These are phyloP conservation scores for Holotrichia oblita DNA, from an alignment of 1,140 invertebrate species.

Conservation along the genomic window DNA sequence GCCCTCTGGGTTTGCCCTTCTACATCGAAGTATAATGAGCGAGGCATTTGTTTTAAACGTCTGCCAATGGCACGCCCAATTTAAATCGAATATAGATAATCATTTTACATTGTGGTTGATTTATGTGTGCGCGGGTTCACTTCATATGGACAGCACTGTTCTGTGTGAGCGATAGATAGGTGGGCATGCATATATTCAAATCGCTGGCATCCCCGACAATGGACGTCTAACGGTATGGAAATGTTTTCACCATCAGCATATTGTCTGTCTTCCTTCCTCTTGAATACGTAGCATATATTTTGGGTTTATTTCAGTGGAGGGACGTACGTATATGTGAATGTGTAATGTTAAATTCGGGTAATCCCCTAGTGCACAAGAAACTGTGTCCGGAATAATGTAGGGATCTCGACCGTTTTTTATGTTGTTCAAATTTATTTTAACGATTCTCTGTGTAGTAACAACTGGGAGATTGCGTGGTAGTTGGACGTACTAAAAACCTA, in stretches of 20 bases:
- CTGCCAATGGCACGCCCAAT: slow-evolving; percentile 26
- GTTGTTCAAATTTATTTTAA: too few species aligned
- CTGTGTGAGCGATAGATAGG: not conserved
- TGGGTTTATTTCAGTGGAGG: too few species aligned
- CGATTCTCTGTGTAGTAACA: too few species aligned
- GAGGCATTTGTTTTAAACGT: slow-evolving; percentile 27
- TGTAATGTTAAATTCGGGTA: too few species aligned
- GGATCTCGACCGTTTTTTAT: too few species aligned
- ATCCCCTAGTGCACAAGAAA: too few species aligned
- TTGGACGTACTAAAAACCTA: too few species aligned
- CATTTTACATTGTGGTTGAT: slow-evolving; percentile 1
- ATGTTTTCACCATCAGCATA: not conserved
- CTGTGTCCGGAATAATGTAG: too few species aligned
- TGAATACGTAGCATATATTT: too few species aligned
- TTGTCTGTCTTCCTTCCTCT: too few species aligned
- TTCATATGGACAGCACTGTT: not conserved
- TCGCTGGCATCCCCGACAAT: not conserved
- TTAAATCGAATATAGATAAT: slow-evolving; percentile 36
- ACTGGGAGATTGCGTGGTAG: too few species aligned
- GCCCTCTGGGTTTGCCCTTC: not conserved
- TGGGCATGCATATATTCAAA: not conserved
- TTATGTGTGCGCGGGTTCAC: not conserved
- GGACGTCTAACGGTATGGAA: not conserved
- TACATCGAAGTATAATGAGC: slow-evolving; percentile 7
- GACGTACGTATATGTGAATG: too few species aligned